These are phyloP conservation scores for Petrolisthes manimaculis DNA, from an alignment of 2,888 invertebrate genomes.

Conservation along the genomic window DNA sequence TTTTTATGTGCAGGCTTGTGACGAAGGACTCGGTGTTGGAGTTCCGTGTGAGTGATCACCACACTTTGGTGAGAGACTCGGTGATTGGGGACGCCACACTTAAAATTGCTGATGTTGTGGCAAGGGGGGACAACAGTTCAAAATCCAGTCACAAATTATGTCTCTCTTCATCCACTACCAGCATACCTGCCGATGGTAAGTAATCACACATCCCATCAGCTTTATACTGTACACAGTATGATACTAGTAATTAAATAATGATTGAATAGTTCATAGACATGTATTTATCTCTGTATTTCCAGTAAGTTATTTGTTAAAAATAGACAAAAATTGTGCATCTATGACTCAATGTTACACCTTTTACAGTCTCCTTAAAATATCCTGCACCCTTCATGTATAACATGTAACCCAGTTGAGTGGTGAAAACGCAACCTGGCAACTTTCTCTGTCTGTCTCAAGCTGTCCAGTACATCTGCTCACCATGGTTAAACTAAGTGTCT, in stretches of 20 bases:
- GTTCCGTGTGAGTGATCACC: conserved; percentile 75
- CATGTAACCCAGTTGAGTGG: too few species aligned
- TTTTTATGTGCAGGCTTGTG: conserved; percentile 46
- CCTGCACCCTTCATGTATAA: too few species aligned
- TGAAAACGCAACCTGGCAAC: too few species aligned
- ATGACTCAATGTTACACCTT: too few species aligned
- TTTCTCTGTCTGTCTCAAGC: too few species aligned
- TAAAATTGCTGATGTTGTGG: conserved; percentile 82
- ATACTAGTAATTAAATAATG: neutral
- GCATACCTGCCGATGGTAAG: conserved; percentile 35
- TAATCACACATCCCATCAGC: neutral
- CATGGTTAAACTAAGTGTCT: too few species aligned
- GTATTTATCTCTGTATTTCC: too few species aligned
- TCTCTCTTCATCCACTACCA: conserved; percentile 36
- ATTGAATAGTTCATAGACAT: too few species aligned
- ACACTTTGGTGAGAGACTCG: conserved; percentile 90
- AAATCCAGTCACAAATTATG: conserved; percentile 49
- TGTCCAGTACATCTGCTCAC: too few species aligned
- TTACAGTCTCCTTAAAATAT: too few species aligned
- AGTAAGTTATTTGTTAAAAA: too few species aligned
- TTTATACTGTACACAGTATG: neutral
- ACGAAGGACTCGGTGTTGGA: conserved; percentile 57
- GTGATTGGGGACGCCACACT: conserved; percentile 87
- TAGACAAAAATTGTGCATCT: too few species aligned
- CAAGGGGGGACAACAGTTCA: conserved; percentile 68